Base-by-base conservation (phyloP, 2,113 vertebrate species). In the Thalassoma bifasciatum region DNA sequence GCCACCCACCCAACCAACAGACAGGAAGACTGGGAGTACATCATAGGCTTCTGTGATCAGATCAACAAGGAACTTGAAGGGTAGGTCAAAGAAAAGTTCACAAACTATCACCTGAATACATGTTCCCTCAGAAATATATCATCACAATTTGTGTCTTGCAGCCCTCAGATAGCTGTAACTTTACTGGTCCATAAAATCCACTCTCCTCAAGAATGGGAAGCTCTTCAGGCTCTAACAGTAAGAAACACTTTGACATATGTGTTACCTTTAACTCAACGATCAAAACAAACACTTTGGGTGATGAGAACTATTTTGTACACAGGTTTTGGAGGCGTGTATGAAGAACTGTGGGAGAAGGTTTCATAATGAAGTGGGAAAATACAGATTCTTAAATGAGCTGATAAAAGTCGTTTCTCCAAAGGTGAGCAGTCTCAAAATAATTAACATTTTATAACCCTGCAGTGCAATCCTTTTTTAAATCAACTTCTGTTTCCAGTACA, bases 21-120 rank as follows among this genome's bases (percentile, higher is more conserved):
- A 62, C 96, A 99, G 73, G 98, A 99, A 81, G 98, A 99, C 90
- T 99, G 98, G 98, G 98, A 99, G 64, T 99, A 99, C 83, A 99
- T 99, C 66, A 99, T 99, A 0, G 96, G 97, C 78, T 99, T 99
- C 93, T 99, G 98, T 88, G 98, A 99, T 89, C 98, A 99, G 88
- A 96, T 99, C 93, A 99, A 99, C 92, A 99, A 96, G 86, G 98
- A 99, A 24, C 93, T 98, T 14, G 98, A 99, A 90, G 98, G 98
- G 98, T 99, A 81, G 8, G 22, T 79, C 5, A 34, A 21, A 19
- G 88, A 90, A 82, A 37, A 61, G 23, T 49, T 34, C 49, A 3
- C 2, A 46, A 24, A 52, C 10, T 8, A 14, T 54, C 21, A 10
- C 12, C 19, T 37, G 23, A 10, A 26, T 61, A 61, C 24, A 47